Conservation (phyloP, 1,140 invertebrate species). For the Oreohelix idahoensis region DNA sequence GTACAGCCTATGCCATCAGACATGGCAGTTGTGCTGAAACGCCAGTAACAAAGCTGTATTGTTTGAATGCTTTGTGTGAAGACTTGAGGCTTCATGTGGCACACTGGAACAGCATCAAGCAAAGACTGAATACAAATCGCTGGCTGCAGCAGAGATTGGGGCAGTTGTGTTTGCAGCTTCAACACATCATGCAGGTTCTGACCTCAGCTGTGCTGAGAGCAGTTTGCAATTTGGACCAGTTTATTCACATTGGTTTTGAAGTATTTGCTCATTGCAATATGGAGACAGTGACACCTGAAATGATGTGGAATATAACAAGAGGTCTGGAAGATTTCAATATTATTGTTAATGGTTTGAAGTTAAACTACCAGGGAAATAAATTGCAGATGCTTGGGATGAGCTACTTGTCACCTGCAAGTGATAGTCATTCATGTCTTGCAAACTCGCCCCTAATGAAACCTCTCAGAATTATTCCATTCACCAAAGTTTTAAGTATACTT, state of each 20-base stretch:
- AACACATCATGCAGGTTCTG: constrained; percentile 56
- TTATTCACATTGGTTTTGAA: constrained; percentile 68
- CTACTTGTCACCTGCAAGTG: constrained; percentile 40
- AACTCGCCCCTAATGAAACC: constrained; percentile 56
- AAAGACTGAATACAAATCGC: constrained; percentile 63
- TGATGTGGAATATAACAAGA: constrained; percentile 69
- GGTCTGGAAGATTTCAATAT: constrained; percentile 72
- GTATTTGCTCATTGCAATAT: constrained; percentile 70
- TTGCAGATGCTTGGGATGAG: constrained; percentile 26
- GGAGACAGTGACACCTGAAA: constrained; percentile 61
- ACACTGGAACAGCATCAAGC: constrained; percentile 71
- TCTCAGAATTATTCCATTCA: constrained; percentile 65
- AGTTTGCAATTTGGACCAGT: constrained; percentile 68
- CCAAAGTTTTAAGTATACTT: constrained; percentile 64
- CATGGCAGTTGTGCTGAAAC: constrained; percentile 59
- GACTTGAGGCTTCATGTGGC: constrained; percentile 68
- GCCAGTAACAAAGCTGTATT: constrained; percentile 67
- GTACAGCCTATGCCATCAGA: constrained; percentile 63
- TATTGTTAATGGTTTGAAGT: constrained; percentile 56
- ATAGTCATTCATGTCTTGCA: constrained; percentile 27
- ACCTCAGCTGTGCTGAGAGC: constrained; percentile 56
- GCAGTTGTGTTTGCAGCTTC: constrained; percentile 60
- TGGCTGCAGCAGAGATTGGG: constrained; percentile 64
- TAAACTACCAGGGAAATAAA: constrained; percentile 35
- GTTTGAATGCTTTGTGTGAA: constrained; percentile 69